These are phyloP conservation scores for Eristalis arbustorum DNA, from an alignment of 2,888 invertebrate species.

Conservation along the genomic window DNA sequence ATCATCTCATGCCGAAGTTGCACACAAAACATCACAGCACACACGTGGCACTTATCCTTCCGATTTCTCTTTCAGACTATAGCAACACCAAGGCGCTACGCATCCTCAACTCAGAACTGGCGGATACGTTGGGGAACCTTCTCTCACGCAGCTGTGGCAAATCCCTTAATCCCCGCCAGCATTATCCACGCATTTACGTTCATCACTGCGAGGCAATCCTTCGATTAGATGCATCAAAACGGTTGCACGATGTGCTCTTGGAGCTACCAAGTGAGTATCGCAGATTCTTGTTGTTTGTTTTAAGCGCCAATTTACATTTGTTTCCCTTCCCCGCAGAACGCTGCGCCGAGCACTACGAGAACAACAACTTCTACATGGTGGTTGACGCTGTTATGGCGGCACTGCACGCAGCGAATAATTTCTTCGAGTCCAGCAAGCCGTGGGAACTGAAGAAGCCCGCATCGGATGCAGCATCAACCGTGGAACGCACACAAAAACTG, in stretches of 20 bases:
- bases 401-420: constrained; percentile 90
- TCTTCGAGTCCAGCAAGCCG: constrained; percentile 92
- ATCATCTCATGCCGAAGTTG: not conserved
- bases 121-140: constrained; percentile 95
- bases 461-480: constrained; percentile 70
- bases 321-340: constrained; percentile 80
- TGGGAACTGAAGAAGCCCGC: constrained; percentile 89
- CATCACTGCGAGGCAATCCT: constrained; percentile 80
- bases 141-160: constrained; percentile 89
- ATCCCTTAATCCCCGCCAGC: constrained; percentile 88
- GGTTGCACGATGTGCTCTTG: constrained; percentile 82
- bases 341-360: constrained; percentile 86
- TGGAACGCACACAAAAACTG: constrained; percentile 82
- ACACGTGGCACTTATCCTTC: not conserved
- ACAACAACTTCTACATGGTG: constrained; percentile 90
- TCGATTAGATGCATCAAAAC: constrained; percentile 81
- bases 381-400: constrained; percentile 88
- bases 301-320: constrained; percentile 11
- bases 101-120: constrained; percentile 92
- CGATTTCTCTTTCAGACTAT: constrained; percentile 84
- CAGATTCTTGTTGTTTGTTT: constrained; percentile 53
- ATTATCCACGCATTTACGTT: constrained; percentile 84
- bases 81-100: constrained; percentile 87
- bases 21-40: not conserved
- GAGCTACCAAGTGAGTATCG: constrained; percentile 82